phyloP scores from a whole-genome alignment of 2,888 invertebrate genomes.

The Agrilus cyanescens region DNA sequence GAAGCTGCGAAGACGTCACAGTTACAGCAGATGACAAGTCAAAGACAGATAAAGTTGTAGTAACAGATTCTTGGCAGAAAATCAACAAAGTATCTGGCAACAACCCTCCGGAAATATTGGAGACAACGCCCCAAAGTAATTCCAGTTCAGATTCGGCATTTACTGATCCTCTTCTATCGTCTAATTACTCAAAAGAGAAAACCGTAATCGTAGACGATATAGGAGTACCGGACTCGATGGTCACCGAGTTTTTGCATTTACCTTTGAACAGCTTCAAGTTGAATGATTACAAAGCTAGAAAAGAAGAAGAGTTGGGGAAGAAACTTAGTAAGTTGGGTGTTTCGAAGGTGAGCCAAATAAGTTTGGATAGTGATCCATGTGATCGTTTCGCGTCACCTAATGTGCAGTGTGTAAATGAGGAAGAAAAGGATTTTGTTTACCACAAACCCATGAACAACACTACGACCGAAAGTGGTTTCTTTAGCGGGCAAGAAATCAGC shows the following conservation, averaged over 20 bases:
- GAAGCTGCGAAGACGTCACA: conserved; percentile 11
- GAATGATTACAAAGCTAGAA: conserved; percentile 30
- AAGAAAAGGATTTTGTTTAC: conserved; percentile 1
- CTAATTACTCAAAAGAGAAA: conserved; percentile 47
- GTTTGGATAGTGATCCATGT: conserved; percentile 29
- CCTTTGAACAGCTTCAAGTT: conserved; percentile 33
- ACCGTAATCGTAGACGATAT: conserved; percentile 33
- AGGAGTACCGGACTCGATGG: conserved; percentile 20
- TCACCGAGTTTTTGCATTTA: conserved; percentile 17
- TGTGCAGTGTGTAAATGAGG: conserved; percentile 9
- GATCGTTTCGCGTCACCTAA: conserved; percentile 19
- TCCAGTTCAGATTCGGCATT: conserved; percentile 64
- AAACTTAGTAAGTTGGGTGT: conserved; percentile 34
- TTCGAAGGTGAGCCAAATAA: conserved; percentile 34
- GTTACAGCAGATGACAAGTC: conserved; percentile 7
- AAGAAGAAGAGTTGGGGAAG: conserved; percentile 22
- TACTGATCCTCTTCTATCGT: conserved; percentile 53
- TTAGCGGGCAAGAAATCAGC: too few species aligned
- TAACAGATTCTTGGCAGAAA: conserved; percentile 28
- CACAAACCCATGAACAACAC: not conserved
- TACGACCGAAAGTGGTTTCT: conserved; percentile 4
- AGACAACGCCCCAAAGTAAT: conserved; percentile 38
- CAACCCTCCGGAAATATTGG: conserved; percentile 14
- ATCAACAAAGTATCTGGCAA: conserved; percentile 16
- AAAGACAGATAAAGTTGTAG: conserved; percentile 16